Conservation (phyloP, 1,140 invertebrate genomes). For the Coenobita brevimanus region DNA sequence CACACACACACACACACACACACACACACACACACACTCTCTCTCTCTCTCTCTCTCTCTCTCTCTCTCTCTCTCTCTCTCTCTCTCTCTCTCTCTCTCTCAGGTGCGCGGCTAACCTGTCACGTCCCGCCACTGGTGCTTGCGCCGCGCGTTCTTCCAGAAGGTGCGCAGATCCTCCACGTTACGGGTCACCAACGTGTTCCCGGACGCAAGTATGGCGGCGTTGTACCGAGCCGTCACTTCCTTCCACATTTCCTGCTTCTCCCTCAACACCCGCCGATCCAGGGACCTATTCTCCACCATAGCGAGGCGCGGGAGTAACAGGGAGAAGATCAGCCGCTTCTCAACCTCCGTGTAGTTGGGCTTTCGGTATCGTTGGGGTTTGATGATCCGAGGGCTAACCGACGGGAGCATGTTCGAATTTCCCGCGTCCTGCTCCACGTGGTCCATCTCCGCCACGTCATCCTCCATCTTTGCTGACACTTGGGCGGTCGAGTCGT, state of each 20-base stretch:
- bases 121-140: conserved; percentile 28
- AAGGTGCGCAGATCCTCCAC: conserved; percentile 45
- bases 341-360: conserved; percentile 44
- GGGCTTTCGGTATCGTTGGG: conserved; percentile 27
- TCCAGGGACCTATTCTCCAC: conserved; percentile 42
- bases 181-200: conserved; percentile 13
- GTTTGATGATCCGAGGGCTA: too few species aligned
- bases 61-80: too few species aligned
- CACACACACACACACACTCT: too few species aligned
- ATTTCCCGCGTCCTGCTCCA: too few species aligned
- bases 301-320: conserved; percentile 1
- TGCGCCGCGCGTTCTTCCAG: conserved; percentile 20
- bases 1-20: too few species aligned
- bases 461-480: too few species aligned
- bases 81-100: too few species aligned
- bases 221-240: conserved; percentile 38
- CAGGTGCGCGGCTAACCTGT: too few species aligned
- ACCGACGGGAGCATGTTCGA: too few species aligned
- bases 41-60: too few species aligned
- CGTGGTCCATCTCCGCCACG: too few species aligned
- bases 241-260: conserved; percentile 37
- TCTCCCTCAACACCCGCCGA: conserved; percentile 36
- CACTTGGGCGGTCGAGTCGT: too few species aligned
- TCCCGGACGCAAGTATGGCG: conserved; percentile 36
- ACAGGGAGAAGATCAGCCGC: conserved; percentile 27